Evolutionary conservation across 2,888 invertebrate genomes (phyloP), one percentile per base, ranked within the genome.

Genomic region (Napeogenes sylphis): DNA sequence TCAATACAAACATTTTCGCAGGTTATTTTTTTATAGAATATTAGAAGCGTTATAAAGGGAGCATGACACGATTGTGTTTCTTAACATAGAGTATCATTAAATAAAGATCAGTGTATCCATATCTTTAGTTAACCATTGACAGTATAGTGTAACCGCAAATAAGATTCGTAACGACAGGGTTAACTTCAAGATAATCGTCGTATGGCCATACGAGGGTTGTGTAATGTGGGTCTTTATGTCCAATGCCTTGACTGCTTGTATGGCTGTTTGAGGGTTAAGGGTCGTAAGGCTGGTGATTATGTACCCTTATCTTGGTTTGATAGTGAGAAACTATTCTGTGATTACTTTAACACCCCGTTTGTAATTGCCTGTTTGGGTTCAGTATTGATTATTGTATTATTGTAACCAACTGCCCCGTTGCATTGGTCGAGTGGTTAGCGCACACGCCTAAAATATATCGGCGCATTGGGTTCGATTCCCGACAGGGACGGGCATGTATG

Each of bases 141-240:
- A 65, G 75, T 74, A 76, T 77, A 73, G 71, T 77, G 75, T 77
- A 78, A 81, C 84, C 84, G 79, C 85, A 85, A 85, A 85, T 84
- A 86, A 83, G 82, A 82, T 78, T 80, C 75, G 83, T 84, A 84
- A 87, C 83, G 85, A 81, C 78, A 73, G 79, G 84, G 86, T 86
- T 85, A 87, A 85, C 80, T 86, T 80, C 80, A 82, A 87, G 87
- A 86, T 87, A 88, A 89, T 86, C 83, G 82, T 73, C 71, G 73
- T 75, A 76, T 76, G 80, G 80, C 78, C 82, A 78, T 82, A 81
- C 78, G 78, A 75, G 77, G 69, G 68, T 73, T 75, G 77, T 75
- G 77, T 82, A 75, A 81, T 83, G 80, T 81, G 79, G 74, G 79
- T 77, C 81, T 82, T 87, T 87, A 88, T 84, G 87, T 80, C 76